Conservation (phyloP, 2,888 invertebrate genomes). For the Pecten maximus region DNA sequence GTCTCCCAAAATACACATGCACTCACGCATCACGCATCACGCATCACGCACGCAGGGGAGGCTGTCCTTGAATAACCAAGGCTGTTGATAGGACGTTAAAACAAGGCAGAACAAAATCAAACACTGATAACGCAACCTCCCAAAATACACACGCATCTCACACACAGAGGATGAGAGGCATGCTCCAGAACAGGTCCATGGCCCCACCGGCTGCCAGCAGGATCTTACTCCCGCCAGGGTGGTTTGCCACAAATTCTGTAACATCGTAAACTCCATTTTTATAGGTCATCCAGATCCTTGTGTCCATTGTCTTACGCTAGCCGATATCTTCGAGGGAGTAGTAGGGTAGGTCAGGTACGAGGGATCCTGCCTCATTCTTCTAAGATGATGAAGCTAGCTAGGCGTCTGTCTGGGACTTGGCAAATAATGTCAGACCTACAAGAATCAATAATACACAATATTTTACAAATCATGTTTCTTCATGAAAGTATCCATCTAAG, state of each 20-base stretch:
- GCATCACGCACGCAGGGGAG: too few species aligned
- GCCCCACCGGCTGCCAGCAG: conserved; percentile 93
- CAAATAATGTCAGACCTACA: neutral
- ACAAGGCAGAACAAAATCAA: too few species aligned
- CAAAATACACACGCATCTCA: too few species aligned
- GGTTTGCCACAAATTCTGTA: conserved; percentile 92
- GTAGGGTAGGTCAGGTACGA: conserved; percentile 69
- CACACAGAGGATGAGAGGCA: too few species aligned
- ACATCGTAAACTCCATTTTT: conserved; percentile 95
- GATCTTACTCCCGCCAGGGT: conserved; percentile 93
- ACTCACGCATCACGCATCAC: too few species aligned
- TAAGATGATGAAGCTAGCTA: neutral
- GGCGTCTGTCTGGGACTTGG: neutral
- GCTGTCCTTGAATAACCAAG: too few species aligned
- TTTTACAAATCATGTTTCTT: too few species aligned
- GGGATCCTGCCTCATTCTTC: conserved; percentile 57
- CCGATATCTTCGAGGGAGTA: conserved; percentile 87
- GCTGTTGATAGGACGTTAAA: too few species aligned
- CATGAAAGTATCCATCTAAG: too few species aligned
- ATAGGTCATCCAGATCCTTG: conserved; percentile 84
- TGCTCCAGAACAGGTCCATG: conserved; percentile 91
- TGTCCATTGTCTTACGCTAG: conserved; percentile 87
- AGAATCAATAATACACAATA: neutral
- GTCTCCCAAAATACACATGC: too few species aligned
- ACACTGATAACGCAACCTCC: too few species aligned